A percentile compares a stretch with the other conserved stretches of the same genome.
Conservation (phyloP, 1,140 invertebrate species). For the Magallana gigas region DNA sequence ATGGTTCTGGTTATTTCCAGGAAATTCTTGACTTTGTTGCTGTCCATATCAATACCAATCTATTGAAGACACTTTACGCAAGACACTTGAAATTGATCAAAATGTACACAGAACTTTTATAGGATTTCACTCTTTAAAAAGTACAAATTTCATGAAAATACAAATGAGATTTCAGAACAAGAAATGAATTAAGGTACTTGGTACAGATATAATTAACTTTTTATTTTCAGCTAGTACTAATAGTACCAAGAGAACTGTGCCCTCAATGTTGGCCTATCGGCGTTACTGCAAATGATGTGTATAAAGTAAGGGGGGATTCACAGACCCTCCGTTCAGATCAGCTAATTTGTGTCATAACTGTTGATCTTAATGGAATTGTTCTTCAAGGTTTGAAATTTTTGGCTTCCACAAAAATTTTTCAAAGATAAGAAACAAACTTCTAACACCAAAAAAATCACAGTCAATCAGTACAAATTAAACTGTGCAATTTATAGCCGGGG, state of each 20-base stretch:
- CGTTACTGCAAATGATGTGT: slow-evolving; percentile 35
- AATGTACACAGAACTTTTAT: neutral
- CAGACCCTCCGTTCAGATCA: slow-evolving; percentile 7
- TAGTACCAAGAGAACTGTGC: neutral
- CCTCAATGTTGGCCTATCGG: neutral
- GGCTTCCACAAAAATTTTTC: slow-evolving; percentile 32
- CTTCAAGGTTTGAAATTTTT: slow-evolving; percentile 36
- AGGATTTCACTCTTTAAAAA: neutral
- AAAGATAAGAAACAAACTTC: neutral
- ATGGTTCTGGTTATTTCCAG: slow-evolving; percentile 23
- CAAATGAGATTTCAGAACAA: too few species aligned
- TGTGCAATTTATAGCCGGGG: slow-evolving; percentile 20
- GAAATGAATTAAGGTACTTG: neutral
- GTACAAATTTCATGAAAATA: slow-evolving; percentile 20
- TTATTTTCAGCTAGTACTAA: neutral
- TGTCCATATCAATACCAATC: slow-evolving; percentile 24
- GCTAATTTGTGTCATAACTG: slow-evolving; percentile 37
- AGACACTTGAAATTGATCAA: slow-evolving; percentile 6
- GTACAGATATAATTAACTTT: neutral
- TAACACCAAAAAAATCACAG: slow-evolving; percentile 17
- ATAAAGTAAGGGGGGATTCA: slow-evolving; percentile 18
- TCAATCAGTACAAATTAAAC: slow-evolving; percentile 38
- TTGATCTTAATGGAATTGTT: slow-evolving; percentile 36
- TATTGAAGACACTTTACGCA: slow-evolving; percentile 20
- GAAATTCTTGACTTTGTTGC: slow-evolving; percentile 37